Base-by-base conservation (phyloP, 2,888 invertebrate genomes). In the Agriopis leucophaearia region DNA sequence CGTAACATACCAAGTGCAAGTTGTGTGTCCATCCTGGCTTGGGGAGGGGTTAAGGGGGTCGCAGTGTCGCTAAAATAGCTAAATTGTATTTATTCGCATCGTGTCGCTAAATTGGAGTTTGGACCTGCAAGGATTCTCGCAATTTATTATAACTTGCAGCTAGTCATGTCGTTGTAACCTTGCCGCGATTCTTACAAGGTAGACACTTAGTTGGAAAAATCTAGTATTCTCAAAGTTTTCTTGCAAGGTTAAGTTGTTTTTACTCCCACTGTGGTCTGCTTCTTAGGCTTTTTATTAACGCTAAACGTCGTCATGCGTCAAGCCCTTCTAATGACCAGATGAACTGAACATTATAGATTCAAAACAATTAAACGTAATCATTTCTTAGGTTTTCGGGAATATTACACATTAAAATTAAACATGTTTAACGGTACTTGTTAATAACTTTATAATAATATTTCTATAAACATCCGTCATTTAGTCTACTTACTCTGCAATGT, bases 31-130 rank as follows among this genome's bases (percentile, higher is more conserved):
- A 50, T 45, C 16, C 42, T 16, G 0, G 15, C 1, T 12, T 45
- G n/a, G 44, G 44, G n/a, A n/a, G 12, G 13, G n/a, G n/a, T n/a
- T n/a, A n/a, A n/a, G n/a, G 13, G 44, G 51, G 51, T 18, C 48
- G 48, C 62, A 55, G 18, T 55, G 55, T 38, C 52, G 45, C 45
- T 12, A 51, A 52, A 38, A 42, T 55, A 42, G 15, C 15, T 55
- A 47, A 64, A 58, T 58, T 58, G 45, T 58, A 52, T 58, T 64
- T 64, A 64, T 47, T 58, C 38, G 36, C 36, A 36, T 10, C n/a
- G 16, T 51, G 36, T 44, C 38, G 12, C 0, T 38, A 40, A 54
- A 54, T 16, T 40, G 7, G 4, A 40, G 3, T 35, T 13, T 12
- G 38, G 10, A 38, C 8, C 9, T 16, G 40, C 38, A 54, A 54